Base-by-base conservation (phyloP, 2,888 invertebrate species). In the Caenorhabditis sulstoni region DNA sequence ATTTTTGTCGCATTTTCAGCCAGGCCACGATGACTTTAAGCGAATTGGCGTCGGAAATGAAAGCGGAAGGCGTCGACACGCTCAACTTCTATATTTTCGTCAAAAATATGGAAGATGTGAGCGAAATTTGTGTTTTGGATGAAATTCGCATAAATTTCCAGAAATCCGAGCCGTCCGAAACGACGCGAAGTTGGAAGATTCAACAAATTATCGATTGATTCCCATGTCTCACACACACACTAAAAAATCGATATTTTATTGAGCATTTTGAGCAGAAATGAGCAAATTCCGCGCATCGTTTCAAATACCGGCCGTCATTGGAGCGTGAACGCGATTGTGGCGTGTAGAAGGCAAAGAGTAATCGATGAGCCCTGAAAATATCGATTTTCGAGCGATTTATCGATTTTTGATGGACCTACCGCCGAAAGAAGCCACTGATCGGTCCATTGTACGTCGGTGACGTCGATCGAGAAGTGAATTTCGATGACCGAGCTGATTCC, bases 401-500 rank as follows among this genome's bases (percentile, higher is more conserved):
- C 29, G 29, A 29, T 29, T 29, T 29, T 29, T 29, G 29, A 7
- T 29, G 14, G 5, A 11, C 11, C 41, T 41, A 87, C 88, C 52
- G 87, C 83, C 2, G 85, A 83, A 14, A 83, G 79, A 4, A 85
- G 71, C 87, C 87, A 87, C 66, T 85, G 85, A 52, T 88, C 85
- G n/a, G 81, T 86, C 87, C 87, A 88, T 53, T 82, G 55, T 49
- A 81, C 64, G 49, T 82, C 64, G 14, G 78, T 59, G 45, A 82
- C 83, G 55, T 87, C 83, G 53, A 86, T 81, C n/a, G 84, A 84
- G 71, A 87, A 88, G 71, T 88, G 88, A 53, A 88, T 86, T 62
- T 89, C 88, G 18, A 88, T 86, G 0, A 88, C 88, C 11, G 87
- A 86, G 55, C 85, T 82, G 29, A 88, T 82, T 14, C 87, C 88